Evolutionary conservation across 2,113 vertebrate species (phyloP), one percentile per base, ranked within the genome.

Genomic region (Oncorhynchus nerka): DNA sequence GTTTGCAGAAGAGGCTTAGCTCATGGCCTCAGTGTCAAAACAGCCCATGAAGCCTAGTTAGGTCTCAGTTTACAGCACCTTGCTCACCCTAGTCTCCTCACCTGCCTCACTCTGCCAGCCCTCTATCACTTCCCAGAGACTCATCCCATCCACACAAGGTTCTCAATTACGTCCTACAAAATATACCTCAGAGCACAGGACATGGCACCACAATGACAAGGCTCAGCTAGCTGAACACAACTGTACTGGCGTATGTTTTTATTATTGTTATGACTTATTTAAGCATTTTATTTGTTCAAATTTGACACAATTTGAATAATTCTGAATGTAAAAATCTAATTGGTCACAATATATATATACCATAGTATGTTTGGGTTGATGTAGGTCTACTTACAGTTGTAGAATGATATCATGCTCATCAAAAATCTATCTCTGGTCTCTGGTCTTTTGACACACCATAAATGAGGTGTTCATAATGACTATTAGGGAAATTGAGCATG

Each of bases 181-280:
- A 71, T 88, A 92, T 92, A 93, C 91, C 92, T 94, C 91, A 93
- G 87, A 92, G 84, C 87, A 89, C 85, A 85, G 84, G 83, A 83
- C 87, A 91, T 85, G 79, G 87, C 85, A 86, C 86, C 87, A 85
- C 76, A 83, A 82, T 83, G 79, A 20, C 55, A 71, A 79, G 80
- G 73, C 83, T 79, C 80, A 82, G 71, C 79, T 77, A 82, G 80
- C 77, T 84, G 7, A 81, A 78, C 76, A 77, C 81, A 71, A 80
- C 75, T 79, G n/a, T 22, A 62, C 7, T 9, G 51, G 9, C 39
- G 0, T 19, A 55, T 55, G 16, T 55, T 55, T 55, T 55, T 55
- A 19, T 55, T 16, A 79, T 45, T 78, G 15, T 76, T 70, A 55
- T 55, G 30, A 73, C n/a, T 68, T 70, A 61, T 79, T 71, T 55